Evolutionary conservation across 2,113 vertebrate species (phyloP).

Genomic region (Neogobius melanostomus): DNA sequence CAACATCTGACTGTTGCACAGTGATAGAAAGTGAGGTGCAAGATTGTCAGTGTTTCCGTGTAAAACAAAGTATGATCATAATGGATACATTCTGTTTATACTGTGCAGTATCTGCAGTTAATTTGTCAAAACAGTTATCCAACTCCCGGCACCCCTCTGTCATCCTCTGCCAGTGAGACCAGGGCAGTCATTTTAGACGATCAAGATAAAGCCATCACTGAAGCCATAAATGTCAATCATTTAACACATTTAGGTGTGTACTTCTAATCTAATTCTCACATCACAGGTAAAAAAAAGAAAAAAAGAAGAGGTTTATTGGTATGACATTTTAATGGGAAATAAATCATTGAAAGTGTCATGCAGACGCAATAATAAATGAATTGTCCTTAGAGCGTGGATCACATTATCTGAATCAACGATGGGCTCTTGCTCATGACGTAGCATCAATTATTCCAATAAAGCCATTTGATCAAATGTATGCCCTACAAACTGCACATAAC

Average conservation of each 20-base stretch:
- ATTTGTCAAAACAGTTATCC: neutral
- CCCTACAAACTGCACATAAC: too few relatives aligned
- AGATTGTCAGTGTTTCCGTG: too few relatives aligned
- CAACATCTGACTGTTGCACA: too few relatives aligned
- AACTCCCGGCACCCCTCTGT: neutral
- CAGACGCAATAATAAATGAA: neutral
- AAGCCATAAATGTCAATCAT: constrained; percentile 11
- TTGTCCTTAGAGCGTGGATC: neutral
- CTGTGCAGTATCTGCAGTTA: neutral
- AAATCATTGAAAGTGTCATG: constrained; percentile 25
- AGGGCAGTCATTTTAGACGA: constrained; percentile 1
- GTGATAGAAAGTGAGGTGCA: too few relatives aligned
- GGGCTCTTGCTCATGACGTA: neutral
- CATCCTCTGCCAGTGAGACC: neutral
- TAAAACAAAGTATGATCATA: too few relatives aligned
- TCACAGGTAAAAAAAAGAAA: too few relatives aligned
- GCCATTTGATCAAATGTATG: neutral
- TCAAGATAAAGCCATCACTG: constrained; percentile 25
- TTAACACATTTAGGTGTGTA: constrained; percentile 17
- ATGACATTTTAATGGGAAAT: constrained; percentile 8
- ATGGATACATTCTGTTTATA: neutral
- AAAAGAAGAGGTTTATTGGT: neutral
- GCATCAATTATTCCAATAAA: neutral
- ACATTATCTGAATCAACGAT: neutral
- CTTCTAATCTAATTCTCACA: too few relatives aligned